A percentile compares a stretch with the other conserved stretches of the same genome.
These are phyloP conservation scores for Onchidella celtica DNA, from an alignment of 2,888 invertebrate species.

Conservation along the genomic window DNA sequence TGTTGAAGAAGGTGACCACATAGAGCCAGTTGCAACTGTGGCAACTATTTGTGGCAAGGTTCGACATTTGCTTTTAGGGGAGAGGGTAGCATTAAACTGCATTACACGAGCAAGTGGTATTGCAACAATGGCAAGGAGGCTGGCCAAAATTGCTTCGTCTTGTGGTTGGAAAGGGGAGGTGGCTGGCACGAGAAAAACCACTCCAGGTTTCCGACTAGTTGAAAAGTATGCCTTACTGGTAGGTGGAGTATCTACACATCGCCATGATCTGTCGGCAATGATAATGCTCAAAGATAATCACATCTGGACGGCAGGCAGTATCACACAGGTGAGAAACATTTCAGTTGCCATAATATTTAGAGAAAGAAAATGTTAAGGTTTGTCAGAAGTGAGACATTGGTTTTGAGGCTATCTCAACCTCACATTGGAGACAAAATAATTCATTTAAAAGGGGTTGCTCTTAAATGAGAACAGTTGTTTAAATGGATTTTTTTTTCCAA, in stretches of 20 bases:
- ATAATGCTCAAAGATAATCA: slow-evolving; percentile 82
- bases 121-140: slow-evolving; percentile 74
- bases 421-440: too few species aligned
- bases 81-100: slow-evolving; percentile 80
- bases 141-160: slow-evolving; percentile 62
- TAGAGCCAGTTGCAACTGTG: slow-evolving; percentile 69
- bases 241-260: slow-evolving; percentile 80
- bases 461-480: too few species aligned
- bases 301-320: slow-evolving; percentile 79
- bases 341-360: too few species aligned
- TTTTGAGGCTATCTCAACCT: too few species aligned
- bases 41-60: slow-evolving; percentile 79
- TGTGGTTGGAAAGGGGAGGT: slow-evolving; percentile 78
- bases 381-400: too few species aligned
- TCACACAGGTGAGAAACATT: slow-evolving; percentile 70
- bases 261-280: slow-evolving; percentile 80
- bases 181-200: slow-evolving; percentile 81
- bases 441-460: too few species aligned
- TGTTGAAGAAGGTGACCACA: slow-evolving; percentile 72
- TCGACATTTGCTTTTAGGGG: slow-evolving; percentile 78
- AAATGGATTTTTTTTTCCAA: too few species aligned
- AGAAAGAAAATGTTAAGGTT: too few species aligned
- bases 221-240: slow-evolving; percentile 81
- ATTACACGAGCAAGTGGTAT: slow-evolving; percentile 80
- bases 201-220: slow-evolving; percentile 81